These are phyloP conservation scores for Harpalus rufipes DNA, from an alignment of 2,888 invertebrate genomes.

Conservation along the genomic window DNA sequence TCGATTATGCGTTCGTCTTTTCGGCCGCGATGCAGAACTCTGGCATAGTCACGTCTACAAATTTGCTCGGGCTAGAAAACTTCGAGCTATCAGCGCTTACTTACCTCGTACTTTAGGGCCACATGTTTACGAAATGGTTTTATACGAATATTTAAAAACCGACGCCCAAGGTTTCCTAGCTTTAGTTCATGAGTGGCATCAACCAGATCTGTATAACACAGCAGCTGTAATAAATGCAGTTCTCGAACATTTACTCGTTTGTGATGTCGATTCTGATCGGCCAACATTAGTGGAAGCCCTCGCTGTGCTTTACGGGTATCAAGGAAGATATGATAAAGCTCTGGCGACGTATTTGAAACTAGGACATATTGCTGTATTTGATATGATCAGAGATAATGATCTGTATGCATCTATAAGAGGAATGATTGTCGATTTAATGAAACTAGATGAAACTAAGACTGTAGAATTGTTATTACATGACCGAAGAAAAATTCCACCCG, in stretches of 20 bases:
- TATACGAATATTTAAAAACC: slow-evolving; percentile 93
- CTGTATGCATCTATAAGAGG: slow-evolving; percentile 91
- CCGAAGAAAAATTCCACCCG: slow-evolving; percentile 86
- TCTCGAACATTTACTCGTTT: slow-evolving; percentile 86
- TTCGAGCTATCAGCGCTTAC: slow-evolving; percentile 88
- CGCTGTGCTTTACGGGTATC: slow-evolving; percentile 92
- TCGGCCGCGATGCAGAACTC: slow-evolving; percentile 88
- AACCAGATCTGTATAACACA: slow-evolving; percentile 87
- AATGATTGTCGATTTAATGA: slow-evolving; percentile 93
- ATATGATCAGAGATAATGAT: slow-evolving; percentile 89
- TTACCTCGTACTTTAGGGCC: slow-evolving; percentile 88
- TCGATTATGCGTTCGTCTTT: slow-evolving; percentile 89
- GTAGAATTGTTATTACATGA: slow-evolving; percentile 90
- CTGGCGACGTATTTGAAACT: slow-evolving; percentile 94
- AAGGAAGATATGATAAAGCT: slow-evolving; percentile 94
- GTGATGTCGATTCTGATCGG: slow-evolving; percentile 85
- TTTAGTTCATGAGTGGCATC: slow-evolving; percentile 91
- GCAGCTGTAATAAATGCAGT: slow-evolving; percentile 92
- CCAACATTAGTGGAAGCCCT: slow-evolving; percentile 90
- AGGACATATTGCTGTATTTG: slow-evolving; percentile 94
- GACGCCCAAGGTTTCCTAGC: slow-evolving; percentile 79
- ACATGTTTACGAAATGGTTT: slow-evolving; percentile 95
- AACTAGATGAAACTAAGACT: slow-evolving; percentile 89
- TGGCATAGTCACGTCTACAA: slow-evolving; percentile 97
- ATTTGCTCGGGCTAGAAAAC: slow-evolving; percentile 90